Percentiles rank a stretch among this genome's conserved stretches.
phyloP scores from a whole-genome alignment of 2,797 vertebrate species.

The Erpetoichthys calabaricus region DNA sequence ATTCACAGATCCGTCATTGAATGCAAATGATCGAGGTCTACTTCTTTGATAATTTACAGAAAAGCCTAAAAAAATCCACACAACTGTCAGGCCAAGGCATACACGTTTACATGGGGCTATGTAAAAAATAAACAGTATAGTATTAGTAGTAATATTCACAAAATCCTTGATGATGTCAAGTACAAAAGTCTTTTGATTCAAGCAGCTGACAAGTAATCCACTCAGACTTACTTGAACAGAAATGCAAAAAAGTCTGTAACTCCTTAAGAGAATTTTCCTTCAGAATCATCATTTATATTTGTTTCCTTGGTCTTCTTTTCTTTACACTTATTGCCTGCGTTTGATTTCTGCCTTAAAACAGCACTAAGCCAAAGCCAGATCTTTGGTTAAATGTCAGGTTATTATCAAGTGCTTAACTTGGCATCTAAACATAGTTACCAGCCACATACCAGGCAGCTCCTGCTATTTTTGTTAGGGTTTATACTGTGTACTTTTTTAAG shows the following conservation, averaged over 20 bases:
- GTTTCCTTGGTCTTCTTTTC: conserved; percentile 5
- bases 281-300: background rate
- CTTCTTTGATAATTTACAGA: conserved; percentile 25
- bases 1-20: conserved; percentile 39
- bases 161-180: conserved; percentile 20
- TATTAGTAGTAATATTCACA: conserved; percentile 5
- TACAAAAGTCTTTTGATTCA: conserved; percentile 23
- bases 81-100: conserved; percentile 22
- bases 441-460: conserved; percentile 18
- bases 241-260: background rate
- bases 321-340: conserved; percentile 45
- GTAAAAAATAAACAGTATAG: conserved; percentile 8
- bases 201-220: conserved; percentile 15
- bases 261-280: background rate
- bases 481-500: conserved; percentile 16
- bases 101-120: conserved; percentile 19
- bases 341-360: conserved; percentile 30
- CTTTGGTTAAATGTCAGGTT: conserved; percentile 71
- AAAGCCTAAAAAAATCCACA: conserved; percentile 17
- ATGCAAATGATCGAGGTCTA: conserved; percentile 5
- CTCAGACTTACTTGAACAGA: conserved; percentile 16
- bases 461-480: conserved; percentile 8
- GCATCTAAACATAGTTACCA: conserved; percentile 24
- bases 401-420: conserved; percentile 31
- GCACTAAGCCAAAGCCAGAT: conserved; percentile 50